Base-by-base conservation (phyloP, 1,140 invertebrate genomes). In the Trichogramma pretiosum region DNA sequence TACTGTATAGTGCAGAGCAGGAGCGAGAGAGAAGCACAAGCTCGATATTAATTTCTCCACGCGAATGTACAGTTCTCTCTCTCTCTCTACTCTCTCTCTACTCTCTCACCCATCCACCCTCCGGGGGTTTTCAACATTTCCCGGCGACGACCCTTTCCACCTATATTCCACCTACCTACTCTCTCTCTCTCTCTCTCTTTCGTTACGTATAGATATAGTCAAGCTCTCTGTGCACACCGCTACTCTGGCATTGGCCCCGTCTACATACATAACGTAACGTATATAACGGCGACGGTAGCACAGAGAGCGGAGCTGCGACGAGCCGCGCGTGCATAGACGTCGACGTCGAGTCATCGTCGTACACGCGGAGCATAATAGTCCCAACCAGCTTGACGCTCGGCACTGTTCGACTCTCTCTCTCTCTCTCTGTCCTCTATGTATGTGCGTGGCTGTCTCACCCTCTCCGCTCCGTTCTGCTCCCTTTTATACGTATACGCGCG, bases 1-100 rank as follows among this genome's bases (percentile, higher is more conserved):
- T 53, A 50, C 54, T 51, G 48, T 32, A 53, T 44, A 32, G 17
- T 48, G 48, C 49, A 24, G 21, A 34, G 23, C 16, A 24, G 44
- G 37, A 53, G 46, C 48, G 52, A 48, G 52, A 49, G 55, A 53
- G 56, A 52, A 18, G 54, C 59, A 49, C 50, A 56, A 58, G 61
- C 60, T 61, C 57, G 64, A 68, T 68, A 68, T 68, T 68, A 66
- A 68, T 68, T 66, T 66, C 63, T 67, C 52, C 59, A 56, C 56
- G 48, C 62, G 55, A 28, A 7, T 5, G 5, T 5, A 14, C 40
- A 13, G 30, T 19, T 21, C 30, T 2, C 18, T n/a, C n/a, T n/a
- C n/a, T n/a, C n/a, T n/a, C n/a, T n/a, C n/a, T n/a, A n/a, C n/a
- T n/a, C n/a, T n/a, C n/a, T n/a, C n/a, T n/a, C n/a, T n/a, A n/a